Conservation (phyloP, 2,888 invertebrate genomes). For the Autographa gamma region DNA sequence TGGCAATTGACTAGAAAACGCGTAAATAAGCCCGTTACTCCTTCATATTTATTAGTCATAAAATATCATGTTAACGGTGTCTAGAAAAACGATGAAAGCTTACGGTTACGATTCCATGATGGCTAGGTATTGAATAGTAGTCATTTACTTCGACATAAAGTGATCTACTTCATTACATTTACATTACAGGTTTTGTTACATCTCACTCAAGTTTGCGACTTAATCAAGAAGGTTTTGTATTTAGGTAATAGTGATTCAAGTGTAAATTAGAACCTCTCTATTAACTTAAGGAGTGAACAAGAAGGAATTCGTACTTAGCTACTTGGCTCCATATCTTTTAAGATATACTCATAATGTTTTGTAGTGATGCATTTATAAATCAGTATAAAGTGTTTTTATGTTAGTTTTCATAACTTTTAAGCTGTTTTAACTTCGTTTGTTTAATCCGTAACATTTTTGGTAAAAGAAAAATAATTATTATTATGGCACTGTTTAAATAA, state of each 20-base stretch:
- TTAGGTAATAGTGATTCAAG: background rate
- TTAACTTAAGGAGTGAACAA: background rate
- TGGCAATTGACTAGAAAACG: conserved; percentile 13
- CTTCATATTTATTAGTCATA: conserved; percentile 30
- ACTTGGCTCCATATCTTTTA: background rate
- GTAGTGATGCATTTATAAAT: no score
- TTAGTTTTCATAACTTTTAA: no score
- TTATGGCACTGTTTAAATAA: no score
- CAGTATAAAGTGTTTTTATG: no score
- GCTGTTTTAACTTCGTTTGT: no score
- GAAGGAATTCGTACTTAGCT: background rate
- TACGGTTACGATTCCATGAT: conserved; percentile 13
- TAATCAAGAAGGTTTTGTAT: background rate
- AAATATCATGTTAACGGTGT: conserved; percentile 22
- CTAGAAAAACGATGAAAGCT: conserved; percentile 35
- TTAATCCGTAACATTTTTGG: no score
- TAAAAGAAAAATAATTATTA: no score
- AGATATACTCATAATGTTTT: background rate
- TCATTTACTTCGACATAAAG: conserved; percentile 11
- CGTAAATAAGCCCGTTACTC: background rate
- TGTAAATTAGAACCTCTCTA: background rate
- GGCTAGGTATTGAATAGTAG: conserved; percentile 7
- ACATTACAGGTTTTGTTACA: conserved; percentile 6
- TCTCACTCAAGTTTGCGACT: background rate
- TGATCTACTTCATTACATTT: background rate